Base-by-base conservation (phyloP, 2,113 vertebrate genomes). In the Brachyhypopomus gauderio region DNA sequence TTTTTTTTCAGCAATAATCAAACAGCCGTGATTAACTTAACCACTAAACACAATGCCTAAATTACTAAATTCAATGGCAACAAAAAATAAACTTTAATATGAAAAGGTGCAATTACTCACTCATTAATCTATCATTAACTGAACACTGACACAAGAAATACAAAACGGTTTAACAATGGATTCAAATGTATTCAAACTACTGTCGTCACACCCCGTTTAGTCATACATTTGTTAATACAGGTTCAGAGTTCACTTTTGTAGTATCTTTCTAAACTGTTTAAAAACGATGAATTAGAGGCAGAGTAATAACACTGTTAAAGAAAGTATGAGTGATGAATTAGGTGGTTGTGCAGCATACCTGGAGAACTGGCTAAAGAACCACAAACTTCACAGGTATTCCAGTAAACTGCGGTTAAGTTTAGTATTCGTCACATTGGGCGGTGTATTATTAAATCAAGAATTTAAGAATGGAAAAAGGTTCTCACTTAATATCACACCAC, bases 321-420 rank as follows among this genome's bases (percentile, higher is more conserved):
- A 34, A 34, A 41, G 36, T 14, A 52, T 67, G n/a, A 20, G 12
- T 22, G 41, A 22, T 60, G 73, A 12, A 27, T 20, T 56, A 58
- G 73, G 72, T n/a, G 34, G 80, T 66, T 48, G 45, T 76, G 55
- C 84, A 71, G 52, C 84, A 82, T 82, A 63, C 45, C 55, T 75
- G 56, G 23, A 78, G 4, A 74, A 36, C 70, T 41, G 41, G 7
- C 22, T 70, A 78, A 79, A 75, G 38, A 64, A 48, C 41, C 27
- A 23, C 14, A 72, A 30, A 30, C 20, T 19, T 69, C 11, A 63
- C n/a, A 66, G 12, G 19, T 22, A 58, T 12, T 52, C 19, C 2
- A 30, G 9, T 66, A 27, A 71, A 60, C 23, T 48, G 67, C 30
- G 1, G 59, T 59, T 22, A 30, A 11, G 55, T 79, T 67, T 67